Percentiles rank a stretch among this genome's conserved stretches.
These are phyloP conservation scores for Promerops cafer DNA, from an alignment of 2,113 vertebrate genomes.

Conservation along the genomic window DNA sequence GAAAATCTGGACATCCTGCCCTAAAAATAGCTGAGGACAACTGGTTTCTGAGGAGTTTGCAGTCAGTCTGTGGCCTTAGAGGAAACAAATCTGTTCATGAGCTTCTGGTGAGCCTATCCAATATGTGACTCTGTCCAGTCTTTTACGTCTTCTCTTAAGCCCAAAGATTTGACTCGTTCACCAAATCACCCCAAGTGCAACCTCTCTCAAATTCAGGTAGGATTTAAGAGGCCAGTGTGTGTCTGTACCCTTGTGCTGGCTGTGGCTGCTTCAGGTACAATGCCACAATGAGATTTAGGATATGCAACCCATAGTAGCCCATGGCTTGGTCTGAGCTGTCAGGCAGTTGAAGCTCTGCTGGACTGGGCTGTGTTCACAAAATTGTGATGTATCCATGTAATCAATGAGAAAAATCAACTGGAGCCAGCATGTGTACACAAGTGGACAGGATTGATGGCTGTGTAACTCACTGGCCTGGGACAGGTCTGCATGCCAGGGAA, in stretches of 20 bases:
- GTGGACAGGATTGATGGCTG: background rate
- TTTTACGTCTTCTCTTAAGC: background rate
- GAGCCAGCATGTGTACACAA: background rate
- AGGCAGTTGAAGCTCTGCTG: background rate
- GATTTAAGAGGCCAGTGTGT: background rate
- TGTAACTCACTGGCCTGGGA: background rate
- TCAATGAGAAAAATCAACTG: background rate
- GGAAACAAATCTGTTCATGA: constrained; percentile 48
- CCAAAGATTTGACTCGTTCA: background rate
- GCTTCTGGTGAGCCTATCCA: constrained; percentile 23
- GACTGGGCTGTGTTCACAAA: background rate
- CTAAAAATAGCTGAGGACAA: constrained; percentile 54
- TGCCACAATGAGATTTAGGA: background rate
- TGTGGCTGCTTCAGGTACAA: background rate
- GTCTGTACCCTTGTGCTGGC: background rate
- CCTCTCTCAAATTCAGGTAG: background rate
- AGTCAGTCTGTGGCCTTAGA: constrained; percentile 52
- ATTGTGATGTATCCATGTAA: background rate
- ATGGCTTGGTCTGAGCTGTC: background rate
- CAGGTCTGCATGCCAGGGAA: background rate
- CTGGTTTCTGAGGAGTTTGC: constrained; percentile 27
- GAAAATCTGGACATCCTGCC: constrained; percentile 48
- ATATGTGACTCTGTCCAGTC: background rate
- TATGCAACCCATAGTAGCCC: background rate
- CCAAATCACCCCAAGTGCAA: background rate